Base-by-base conservation (phyloP, 2,113 vertebrate genomes). In the Cnemophilus loriae region DNA sequence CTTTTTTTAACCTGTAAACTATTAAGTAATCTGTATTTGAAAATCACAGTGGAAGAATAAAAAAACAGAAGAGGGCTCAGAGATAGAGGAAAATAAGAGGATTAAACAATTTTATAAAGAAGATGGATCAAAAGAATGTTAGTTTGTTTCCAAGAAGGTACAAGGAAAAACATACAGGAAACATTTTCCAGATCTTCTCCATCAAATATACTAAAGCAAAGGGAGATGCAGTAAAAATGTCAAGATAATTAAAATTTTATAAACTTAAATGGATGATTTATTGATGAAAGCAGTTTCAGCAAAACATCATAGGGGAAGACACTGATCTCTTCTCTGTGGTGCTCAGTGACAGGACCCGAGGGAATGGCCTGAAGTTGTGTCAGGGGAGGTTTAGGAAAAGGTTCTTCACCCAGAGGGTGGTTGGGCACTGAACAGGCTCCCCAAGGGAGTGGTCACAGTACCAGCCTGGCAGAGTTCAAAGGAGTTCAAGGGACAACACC, bases 321-420 rank as follows among this genome's bases (percentile, higher is more conserved):
- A 77, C 33, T 60, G 84, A 69, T 37, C 17, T 33, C 22, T 19
- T 27, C 37, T 60, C 39, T 52, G 33, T 33, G 73, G 39, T 28
- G 18, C 15, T 9, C 71, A 33, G 33, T 8, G 33, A 11, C 39
- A 61, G 2, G 8, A 69, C 6, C 15, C 0, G 0, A 69, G 39
- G 63, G 28, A 78, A 87, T 4, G 13, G 46, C 28, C 17, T 60
- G 73, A n/a, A 1, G 1, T 1, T 3, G 5, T 39, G 46, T 28
- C 28, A 78, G 55, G 33, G 63, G 1, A 60, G 33, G 39, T 16
- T 69, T 2, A 60, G 32, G 33, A 44, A 44, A 20, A 60, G 9
- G 5, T 16, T 52, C 27, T 18, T 52, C 46, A 3, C 9, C 7
- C 53, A 44, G 32, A 23, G 15, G 27, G 10, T 77, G 27, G 1